A percentile compares a stretch with the other conserved stretches of the same genome.
Conservation (phyloP, 2,113 vertebrate species). For the Pomatostomus ruficeps region DNA sequence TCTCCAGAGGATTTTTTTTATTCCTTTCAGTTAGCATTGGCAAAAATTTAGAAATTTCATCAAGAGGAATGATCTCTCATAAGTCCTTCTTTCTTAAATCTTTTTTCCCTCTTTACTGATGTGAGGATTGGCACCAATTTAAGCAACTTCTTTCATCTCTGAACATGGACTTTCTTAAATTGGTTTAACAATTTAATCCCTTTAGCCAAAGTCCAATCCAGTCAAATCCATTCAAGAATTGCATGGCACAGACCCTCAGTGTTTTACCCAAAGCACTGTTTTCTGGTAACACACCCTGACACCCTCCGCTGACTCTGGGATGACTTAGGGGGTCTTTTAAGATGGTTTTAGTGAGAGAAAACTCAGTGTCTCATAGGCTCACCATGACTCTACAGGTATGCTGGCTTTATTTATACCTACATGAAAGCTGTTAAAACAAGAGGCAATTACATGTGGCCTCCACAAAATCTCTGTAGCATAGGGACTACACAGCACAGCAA, state of each 20-base stretch:
- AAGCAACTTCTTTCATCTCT: slow-evolving; percentile 33
- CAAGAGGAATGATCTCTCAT: slow-evolving; percentile 33
- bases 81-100: slow-evolving; percentile 45
- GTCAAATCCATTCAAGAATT: slow-evolving; percentile 40
- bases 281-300: background rate
- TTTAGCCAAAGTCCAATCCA: slow-evolving; percentile 41
- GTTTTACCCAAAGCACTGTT: slow-evolving; percentile 17
- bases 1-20: slow-evolving; percentile 14
- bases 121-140: slow-evolving; percentile 54
- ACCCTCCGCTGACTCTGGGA: background rate
- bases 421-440: background rate
- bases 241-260: slow-evolving; percentile 40
- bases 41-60: slow-evolving; percentile 49
- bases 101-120: slow-evolving; percentile 24
- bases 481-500: background rate
- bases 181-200: slow-evolving; percentile 59
- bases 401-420: background rate
- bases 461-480: background rate
- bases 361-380: background rate
- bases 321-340: background rate
- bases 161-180: slow-evolving; percentile 29
- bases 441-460: background rate
- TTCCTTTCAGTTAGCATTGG: slow-evolving; percentile 55
- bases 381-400: background rate
- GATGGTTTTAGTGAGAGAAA: background rate